Evolutionary conservation across 2,797 vertebrate genomes (phyloP).

Genomic region (Lacerta viridis): DNA sequence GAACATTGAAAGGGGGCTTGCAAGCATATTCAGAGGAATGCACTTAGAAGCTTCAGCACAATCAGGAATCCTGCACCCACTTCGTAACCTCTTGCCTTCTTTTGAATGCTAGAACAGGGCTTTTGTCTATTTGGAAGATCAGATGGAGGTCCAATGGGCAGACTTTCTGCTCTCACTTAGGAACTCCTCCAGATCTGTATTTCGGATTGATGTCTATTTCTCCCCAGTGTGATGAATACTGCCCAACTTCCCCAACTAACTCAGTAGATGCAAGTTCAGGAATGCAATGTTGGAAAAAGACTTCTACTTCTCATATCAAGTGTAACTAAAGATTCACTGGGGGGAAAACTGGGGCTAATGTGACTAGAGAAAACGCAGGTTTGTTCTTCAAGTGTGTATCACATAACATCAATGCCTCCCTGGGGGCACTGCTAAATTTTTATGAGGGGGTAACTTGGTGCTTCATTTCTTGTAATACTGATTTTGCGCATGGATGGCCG

Average conservation of each 20-base stretch:
- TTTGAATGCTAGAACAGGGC: too few relatives aligned
- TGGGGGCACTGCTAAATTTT: not conserved
- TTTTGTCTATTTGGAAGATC: not conserved
- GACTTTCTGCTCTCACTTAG: not conserved
- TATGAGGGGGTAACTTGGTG: not conserved
- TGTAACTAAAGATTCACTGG: not conserved
- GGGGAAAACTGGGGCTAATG: too few relatives aligned
- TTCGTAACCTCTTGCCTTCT: too few relatives aligned
- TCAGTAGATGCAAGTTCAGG: not conserved
- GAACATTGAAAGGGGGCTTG: too few relatives aligned
- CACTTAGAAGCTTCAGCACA: too few relatives aligned
- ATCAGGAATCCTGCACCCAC: too few relatives aligned
- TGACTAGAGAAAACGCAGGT: not conserved
- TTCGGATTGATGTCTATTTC: not conserved
- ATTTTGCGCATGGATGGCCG: not conserved
- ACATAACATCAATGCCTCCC: not conserved
- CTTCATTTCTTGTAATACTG: not conserved
- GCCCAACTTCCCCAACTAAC: not conserved
- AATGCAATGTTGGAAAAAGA: not conserved
- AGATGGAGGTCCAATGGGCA: not conserved
- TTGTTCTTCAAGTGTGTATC: not conserved
- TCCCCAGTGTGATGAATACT: not conserved
- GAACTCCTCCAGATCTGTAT: not conserved
- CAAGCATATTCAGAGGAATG: too few relatives aligned
- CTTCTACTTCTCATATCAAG: too few relatives aligned